Evolutionary conservation across 2,113 vertebrate genomes (phyloP), one percentile per base, ranked within the genome.

Genomic region (Cichladusa arquata): DNA sequence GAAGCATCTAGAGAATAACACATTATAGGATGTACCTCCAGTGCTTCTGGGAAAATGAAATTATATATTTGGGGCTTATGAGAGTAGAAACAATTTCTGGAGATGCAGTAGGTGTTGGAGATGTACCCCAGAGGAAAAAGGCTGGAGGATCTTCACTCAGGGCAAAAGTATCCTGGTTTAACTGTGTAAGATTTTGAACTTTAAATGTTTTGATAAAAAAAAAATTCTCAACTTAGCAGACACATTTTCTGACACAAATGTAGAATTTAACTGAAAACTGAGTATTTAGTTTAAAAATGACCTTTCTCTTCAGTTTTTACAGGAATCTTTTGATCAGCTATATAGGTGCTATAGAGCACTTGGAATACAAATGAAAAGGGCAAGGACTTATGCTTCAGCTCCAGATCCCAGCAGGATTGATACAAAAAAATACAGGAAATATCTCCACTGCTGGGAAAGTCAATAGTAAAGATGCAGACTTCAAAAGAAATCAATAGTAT

Each of bases 401-500:
- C 38, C 28, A 88, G 11, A 78, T 94, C 76, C 54, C 91, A 92
- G 51, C 60, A 93, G 44, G 47, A 62, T 33, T 51, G 83, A 90
- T 60, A 90, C 19, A 54, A 86, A 82, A 88, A 94, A 90, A 88
- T 66, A 86, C 34, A 70, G 82, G 38, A 92, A 93, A 94, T 94
- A 88, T 86, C 86, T 94, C 38, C 60, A 54, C 82, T 90, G 79
- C 86, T 88, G 71, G 44, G 62, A 88, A 96, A 93, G 88, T 97
- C 95, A 86, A 93, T 93, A 94, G 67, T 25, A 78, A 92, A 90
- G 92, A 90, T 42, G 47, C 86, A 94, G 60, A 47, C 92, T 96
- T 94, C 90, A 95, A 73, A 96, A 91, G 76, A 94, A 94, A 96
- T 96, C 95, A 64, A 96, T 93, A 93, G 42, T 7, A 84, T 81